phyloP scores from a whole-genome alignment of 92 coral and sea anemone genomes.

The Porites evermanni region DNA sequence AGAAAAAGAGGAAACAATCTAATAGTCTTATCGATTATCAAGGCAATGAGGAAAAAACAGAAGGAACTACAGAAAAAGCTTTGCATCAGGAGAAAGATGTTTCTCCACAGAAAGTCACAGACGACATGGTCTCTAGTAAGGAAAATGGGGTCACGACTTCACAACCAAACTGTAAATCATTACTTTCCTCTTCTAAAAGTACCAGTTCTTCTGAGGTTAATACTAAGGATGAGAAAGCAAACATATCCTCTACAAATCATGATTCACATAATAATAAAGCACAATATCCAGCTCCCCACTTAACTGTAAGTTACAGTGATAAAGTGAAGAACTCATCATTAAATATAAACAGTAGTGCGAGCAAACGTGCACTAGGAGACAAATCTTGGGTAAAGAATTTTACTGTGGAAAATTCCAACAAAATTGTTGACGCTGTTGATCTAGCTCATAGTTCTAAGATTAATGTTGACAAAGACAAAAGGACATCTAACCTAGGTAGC shows the following conservation, averaged over 20 bases:
- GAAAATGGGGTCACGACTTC: not conserved
- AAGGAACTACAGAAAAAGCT: not conserved
- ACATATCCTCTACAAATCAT: not conserved
- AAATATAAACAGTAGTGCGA: not conserved
- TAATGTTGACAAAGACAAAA: not conserved
- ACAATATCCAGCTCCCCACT: not conserved
- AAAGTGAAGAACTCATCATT: slow-evolving; percentile 18
- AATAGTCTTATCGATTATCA: not conserved
- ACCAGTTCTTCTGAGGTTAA: not conserved
- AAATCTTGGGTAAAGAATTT: slow-evolving; percentile 15
- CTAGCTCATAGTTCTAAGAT: not conserved
- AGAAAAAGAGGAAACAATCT: slow-evolving; percentile 18
- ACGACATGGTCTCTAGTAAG: not conserved
- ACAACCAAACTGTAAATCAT: not conserved
- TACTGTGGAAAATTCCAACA: slow-evolving; percentile 6
- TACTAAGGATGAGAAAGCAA: not conserved
- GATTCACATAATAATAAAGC: not conserved
- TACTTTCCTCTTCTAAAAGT: not conserved
- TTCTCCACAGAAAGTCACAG: not conserved
- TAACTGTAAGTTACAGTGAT: slow-evolving; percentile 28
- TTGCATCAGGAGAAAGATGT: not conserved
- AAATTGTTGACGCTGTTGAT: not conserved
- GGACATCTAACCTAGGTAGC: not conserved
- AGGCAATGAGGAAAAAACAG: not conserved
- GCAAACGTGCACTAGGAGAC: not conserved